A percentile compares a stretch with the other conserved stretches of the same genome.
These are phyloP conservation scores for Oreonectes daqikongensis DNA, from an alignment of 2,797 vertebrate genomes.

Conservation along the genomic window DNA sequence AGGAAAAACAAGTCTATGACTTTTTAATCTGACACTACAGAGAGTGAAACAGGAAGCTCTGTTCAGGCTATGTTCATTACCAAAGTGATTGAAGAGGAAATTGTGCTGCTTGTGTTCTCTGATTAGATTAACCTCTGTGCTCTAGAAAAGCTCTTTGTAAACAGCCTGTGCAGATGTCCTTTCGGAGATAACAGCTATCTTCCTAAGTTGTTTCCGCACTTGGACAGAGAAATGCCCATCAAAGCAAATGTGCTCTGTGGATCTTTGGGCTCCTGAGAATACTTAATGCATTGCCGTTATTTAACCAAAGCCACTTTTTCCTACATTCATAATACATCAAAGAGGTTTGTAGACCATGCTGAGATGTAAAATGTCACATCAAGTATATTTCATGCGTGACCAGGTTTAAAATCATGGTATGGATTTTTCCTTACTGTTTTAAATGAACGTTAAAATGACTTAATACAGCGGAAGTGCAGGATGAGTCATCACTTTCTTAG, in stretches of 20 bases:
- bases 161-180: constrained; percentile 81
- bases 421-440: not conserved
- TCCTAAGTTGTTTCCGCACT: constrained; percentile 68
- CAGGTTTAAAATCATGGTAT: not conserved
- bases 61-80: constrained; percentile 73
- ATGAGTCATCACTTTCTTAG: not conserved
- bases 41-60: constrained; percentile 81
- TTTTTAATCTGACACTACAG: constrained; percentile 75
- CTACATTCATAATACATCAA: constrained; percentile 48
- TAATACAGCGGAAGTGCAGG: not conserved
- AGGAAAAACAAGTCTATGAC: constrained; percentile 71
- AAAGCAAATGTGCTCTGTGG: constrained; percentile 63
- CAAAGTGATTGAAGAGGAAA: constrained; percentile 80
- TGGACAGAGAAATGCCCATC: constrained; percentile 54
- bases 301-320: constrained; percentile 33
- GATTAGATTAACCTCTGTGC: constrained; percentile 79
- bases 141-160: constrained; percentile 71
- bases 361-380: constrained; percentile 11
- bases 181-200: constrained; percentile 77
- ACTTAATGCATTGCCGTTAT: constrained; percentile 42
- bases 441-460: not conserved
- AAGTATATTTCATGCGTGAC: not conserved
- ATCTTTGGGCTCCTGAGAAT: constrained; percentile 63
- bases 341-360: constrained; percentile 17
- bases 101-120: constrained; percentile 76